phyloP scores from a whole-genome alignment of 1,140 invertebrate genomes.

The Drosophila oshimai region DNA sequence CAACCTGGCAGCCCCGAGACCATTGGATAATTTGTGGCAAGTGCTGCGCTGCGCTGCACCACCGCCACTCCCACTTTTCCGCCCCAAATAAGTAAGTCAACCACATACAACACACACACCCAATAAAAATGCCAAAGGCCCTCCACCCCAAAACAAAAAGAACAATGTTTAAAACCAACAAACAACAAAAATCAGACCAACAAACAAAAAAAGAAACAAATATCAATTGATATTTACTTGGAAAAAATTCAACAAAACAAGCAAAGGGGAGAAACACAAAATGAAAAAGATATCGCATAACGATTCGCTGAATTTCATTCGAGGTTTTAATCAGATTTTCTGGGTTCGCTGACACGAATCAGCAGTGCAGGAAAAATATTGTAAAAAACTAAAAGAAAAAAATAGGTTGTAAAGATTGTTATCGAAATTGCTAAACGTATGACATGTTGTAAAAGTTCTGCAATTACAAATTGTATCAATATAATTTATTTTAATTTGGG shows the following conservation, averaged over 20 bases:
- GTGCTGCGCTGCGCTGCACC: too few relatives aligned
- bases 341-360: slow-evolving; percentile 26
- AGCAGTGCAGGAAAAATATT: background rate
- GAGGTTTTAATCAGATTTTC: slow-evolving; percentile 28
- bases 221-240: slow-evolving; percentile 35
- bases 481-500: background rate
- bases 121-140: slow-evolving; percentile 44
- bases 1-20: slow-evolving; percentile 36
- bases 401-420: slow-evolving; percentile 3
- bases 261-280: background rate
- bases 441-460: background rate
- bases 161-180: slow-evolving; percentile 11
- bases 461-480: background rate
- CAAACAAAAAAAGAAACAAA: slow-evolving; percentile 5
- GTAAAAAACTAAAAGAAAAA: background rate
- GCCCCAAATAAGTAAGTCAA: slow-evolving; percentile 21
- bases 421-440: slow-evolving; percentile 2
- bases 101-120: slow-evolving; percentile 14
- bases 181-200: slow-evolving; percentile 1
- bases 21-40: slow-evolving; percentile 56
- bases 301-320: slow-evolving; percentile 31
- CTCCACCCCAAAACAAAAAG: background rate
- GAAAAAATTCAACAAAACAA: slow-evolving; percentile 14
- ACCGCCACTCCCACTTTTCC: slow-evolving; percentile 27
- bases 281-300: slow-evolving; percentile 29